Base-by-base conservation (phyloP, 2,888 invertebrate genomes). In the Drosophila conformis region DNA sequence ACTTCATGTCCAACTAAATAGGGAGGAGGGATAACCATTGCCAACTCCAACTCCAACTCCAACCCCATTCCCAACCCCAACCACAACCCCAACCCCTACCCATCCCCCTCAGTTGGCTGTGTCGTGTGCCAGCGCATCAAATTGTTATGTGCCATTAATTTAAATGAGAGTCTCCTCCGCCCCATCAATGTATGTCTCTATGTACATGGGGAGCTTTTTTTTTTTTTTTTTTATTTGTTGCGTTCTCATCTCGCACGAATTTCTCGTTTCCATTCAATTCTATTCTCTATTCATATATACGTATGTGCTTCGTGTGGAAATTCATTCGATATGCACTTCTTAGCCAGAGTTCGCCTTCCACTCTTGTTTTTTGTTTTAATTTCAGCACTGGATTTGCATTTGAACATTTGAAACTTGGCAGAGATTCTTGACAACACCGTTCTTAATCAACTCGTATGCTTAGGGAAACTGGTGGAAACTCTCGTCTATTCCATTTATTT, bases 71-170 rank as follows among this genome's bases (percentile, higher is more conserved):
- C 38, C 27, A 15, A 46, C 25, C 7, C 18, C 36, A 35, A 8
- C 33, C 33, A 0, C 33, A 33, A 10, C 33, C 6, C 31, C 10
- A 42, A 15, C 8, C 36, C 11, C 18, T 5, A 2, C n/a, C 21
- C 25, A 10, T 18, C 25, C 33, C 15, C 35, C 18, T 40, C 8
- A 63, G 8, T 67, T 54, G 40, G 42, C 54, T 56, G 11, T 36
- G 40, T 38, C 49, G 38, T 56, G 67, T 61, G 54, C 29, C 62
- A 76, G 73, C 73, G 73, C 76, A 73, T 80, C 79, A 64, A 86
- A 82, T 87, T 87, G 87, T 87, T 84, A 78, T 85, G 78, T 83
- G 74, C 77, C 83, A 87, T 87, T 85, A 83, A 87, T 87, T 87
- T 85, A 77, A 83, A 84, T 83, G 62, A 71, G 65, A 40, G 52